Percentiles rank a stretch among this genome's conserved stretches.
These are phyloP conservation scores for Horisme vitalbata DNA, from an alignment of 2,888 invertebrate genomes.

Conservation along the genomic window DNA sequence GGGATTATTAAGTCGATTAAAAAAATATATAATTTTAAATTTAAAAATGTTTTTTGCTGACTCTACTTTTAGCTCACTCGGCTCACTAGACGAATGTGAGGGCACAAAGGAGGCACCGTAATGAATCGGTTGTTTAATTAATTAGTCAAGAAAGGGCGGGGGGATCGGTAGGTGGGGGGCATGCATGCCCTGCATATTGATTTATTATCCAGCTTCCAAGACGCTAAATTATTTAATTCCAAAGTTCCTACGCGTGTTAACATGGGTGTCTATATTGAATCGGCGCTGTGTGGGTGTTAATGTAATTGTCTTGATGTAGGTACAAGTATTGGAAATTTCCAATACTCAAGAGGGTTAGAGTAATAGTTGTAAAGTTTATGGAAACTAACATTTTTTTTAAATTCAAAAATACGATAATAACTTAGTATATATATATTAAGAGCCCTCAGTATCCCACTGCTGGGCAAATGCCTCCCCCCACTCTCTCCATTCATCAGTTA, in stretches of 20 bases:
- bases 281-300: conserved; percentile 9
- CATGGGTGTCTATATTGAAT: conserved; percentile 38
- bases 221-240: conserved; percentile 81
- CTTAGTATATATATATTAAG: too few relatives aligned
- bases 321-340: neutral
- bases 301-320: conserved; percentile 5
- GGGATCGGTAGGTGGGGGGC: conserved; percentile 38
- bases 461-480: too few relatives aligned
- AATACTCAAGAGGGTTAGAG: too few relatives aligned
- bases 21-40: neutral
- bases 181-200: conserved; percentile 82
- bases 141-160: conserved; percentile 84
- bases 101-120: conserved; percentile 82
- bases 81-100: conserved; percentile 77
- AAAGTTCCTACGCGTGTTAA: conserved; percentile 69
- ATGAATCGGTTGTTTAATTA: conserved; percentile 91
- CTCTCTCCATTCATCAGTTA: too few relatives aligned
- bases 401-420: too few relatives aligned
- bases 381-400: too few relatives aligned
- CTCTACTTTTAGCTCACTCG: conserved; percentile 55
- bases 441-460: too few relatives aligned
- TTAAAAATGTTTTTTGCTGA: conserved; percentile 41
- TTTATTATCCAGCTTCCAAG: conserved; percentile 73
- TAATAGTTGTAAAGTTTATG: too few relatives aligned
- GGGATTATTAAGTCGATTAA: too few relatives aligned